phyloP scores from a whole-genome alignment of 2,113 vertebrate genomes.

The Peucedramus taeniatus region DNA sequence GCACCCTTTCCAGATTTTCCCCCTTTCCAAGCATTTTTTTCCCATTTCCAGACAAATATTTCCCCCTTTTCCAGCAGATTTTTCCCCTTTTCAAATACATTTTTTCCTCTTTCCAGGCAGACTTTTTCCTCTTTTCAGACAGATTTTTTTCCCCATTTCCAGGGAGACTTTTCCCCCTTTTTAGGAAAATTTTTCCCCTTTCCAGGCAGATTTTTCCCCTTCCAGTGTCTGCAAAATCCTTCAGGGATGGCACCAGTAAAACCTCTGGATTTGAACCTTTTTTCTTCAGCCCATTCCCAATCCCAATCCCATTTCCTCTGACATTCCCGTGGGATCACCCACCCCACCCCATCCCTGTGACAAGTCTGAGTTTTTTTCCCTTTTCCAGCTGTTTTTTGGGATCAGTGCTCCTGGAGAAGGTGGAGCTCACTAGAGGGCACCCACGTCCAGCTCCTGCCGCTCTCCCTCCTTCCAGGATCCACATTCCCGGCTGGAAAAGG shows the following conservation, averaged over 20 bases:
- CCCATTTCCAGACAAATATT: not conserved
- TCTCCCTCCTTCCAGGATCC: not conserved
- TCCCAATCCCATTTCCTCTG: not conserved
- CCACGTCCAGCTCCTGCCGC: not conserved
- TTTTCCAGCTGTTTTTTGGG: not conserved
- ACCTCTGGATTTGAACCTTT: not conserved
- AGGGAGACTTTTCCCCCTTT: not conserved
- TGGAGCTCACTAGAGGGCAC: not conserved
- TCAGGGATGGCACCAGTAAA: not conserved
- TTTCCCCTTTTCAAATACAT: too few relatives aligned
- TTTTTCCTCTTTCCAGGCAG: not conserved
- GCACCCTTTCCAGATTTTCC: not conserved
- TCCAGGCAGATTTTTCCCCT: too few relatives aligned
- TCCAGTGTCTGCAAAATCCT: not conserved
- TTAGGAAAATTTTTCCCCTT: not conserved
- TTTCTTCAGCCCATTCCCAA: not conserved
- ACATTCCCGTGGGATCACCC: not conserved
- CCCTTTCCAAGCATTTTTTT: too few relatives aligned
- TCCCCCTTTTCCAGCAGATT: not conserved
- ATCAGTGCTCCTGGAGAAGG: rapidly evolving
- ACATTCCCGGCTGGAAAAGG: not conserved
- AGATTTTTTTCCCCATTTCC: not conserved
- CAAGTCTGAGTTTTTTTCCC: not conserved
- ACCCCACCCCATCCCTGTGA: too few relatives aligned
- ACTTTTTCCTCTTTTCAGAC: not conserved